A percentile compares a stretch with the other conserved stretches of the same genome.
These are phyloP conservation scores for Calephelis virginiensis DNA, from an alignment of 1,140 invertebrate species.

Conservation along the genomic window DNA sequence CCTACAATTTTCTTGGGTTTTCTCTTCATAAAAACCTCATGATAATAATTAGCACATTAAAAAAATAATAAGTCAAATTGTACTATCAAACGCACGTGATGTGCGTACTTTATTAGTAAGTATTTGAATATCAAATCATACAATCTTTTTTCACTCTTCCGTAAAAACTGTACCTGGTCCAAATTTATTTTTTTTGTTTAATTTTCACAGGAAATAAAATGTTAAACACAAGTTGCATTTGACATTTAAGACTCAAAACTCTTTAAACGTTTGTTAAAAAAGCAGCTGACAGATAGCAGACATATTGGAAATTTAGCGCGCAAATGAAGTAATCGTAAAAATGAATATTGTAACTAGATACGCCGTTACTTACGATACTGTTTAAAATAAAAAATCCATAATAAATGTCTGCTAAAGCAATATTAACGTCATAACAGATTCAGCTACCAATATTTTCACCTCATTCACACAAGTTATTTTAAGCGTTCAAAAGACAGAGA, in stretches of 20 bases:
- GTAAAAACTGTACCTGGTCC: no score
- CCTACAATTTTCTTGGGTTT: no score
- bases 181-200: neutral
- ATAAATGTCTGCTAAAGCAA: conserved; percentile 5
- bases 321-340: conserved; percentile 10
- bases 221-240: conserved; percentile 16
- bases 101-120: no score
- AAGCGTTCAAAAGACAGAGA: conserved; percentile 37
- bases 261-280: conserved; percentile 12
- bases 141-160: no score
- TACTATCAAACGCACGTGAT: no score
- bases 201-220: no score
- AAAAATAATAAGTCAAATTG: no score
- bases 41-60: no score
- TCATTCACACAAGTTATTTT: conserved; percentile 15
- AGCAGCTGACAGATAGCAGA: neutral
- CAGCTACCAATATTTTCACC: conserved; percentile 16
- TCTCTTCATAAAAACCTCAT: no score
- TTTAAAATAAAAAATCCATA: conserved; percentile 18
- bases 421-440: conserved; percentile 12
- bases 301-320: conserved; percentile 14
- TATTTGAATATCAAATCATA: no score
- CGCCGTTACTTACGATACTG: conserved; percentile 7
- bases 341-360: conserved; percentile 14
- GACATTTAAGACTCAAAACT: conserved; percentile 3